Evolutionary conservation across 1,140 invertebrate species (phyloP).

Genomic region (Araneus ventricosus): DNA sequence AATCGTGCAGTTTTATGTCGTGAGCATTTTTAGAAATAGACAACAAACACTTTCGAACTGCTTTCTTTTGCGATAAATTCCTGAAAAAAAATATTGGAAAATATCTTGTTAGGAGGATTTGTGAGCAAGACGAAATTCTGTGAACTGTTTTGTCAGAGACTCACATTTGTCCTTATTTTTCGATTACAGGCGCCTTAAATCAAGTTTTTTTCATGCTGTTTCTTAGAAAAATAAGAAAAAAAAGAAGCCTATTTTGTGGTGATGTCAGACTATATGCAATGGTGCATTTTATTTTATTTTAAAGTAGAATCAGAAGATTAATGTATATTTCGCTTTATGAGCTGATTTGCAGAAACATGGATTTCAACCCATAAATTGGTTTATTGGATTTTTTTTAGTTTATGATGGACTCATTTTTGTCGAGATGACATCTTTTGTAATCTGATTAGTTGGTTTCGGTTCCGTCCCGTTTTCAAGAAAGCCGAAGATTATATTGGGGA

Average conservation of each 20-base stretch:
- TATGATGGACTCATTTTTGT: too few species aligned
- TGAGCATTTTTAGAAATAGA: slow-evolving; percentile 26
- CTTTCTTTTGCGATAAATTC: not conserved
- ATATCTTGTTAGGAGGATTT: not conserved
- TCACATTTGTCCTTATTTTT: not conserved
- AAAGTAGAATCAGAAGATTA: too few species aligned
- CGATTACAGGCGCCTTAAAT: not conserved
- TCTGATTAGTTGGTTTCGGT: too few species aligned
- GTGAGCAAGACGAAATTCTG: slow-evolving; percentile 13
- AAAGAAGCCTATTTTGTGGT: not conserved
- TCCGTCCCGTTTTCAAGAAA: too few species aligned
- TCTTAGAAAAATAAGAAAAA: not conserved
- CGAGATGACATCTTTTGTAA: too few species aligned
- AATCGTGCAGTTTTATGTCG: not conserved
- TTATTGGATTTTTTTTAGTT: too few species aligned
- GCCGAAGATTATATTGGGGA: too few species aligned
- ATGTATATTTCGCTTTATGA: too few species aligned
- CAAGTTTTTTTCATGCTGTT: not conserved
- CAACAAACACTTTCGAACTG: slow-evolving; percentile 25
- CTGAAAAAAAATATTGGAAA: not conserved
- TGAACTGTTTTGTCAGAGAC: not conserved
- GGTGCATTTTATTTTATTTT: too few species aligned
- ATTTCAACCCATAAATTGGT: too few species aligned
- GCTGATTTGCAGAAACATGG: too few species aligned
- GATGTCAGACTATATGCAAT: too few species aligned